Percentiles rank a stretch among this genome's conserved stretches.
Conservation (phyloP, 2,113 vertebrate genomes). For the Sporophila hypoxantha region DNA sequence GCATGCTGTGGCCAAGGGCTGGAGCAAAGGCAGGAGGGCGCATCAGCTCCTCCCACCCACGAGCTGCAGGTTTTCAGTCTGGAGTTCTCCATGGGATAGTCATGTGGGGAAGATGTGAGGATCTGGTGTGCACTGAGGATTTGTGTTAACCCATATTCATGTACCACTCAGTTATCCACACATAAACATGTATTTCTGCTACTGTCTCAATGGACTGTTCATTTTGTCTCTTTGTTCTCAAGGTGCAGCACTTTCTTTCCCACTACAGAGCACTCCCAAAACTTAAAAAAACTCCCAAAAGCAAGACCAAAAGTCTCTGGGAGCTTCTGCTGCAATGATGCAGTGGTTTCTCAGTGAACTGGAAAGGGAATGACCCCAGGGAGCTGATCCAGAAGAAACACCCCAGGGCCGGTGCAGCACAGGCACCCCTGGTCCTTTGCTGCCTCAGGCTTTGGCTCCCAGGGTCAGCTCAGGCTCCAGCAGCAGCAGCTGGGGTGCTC, state of each 20-base stretch:
- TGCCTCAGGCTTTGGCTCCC: neutral
- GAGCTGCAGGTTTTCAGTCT: neutral
- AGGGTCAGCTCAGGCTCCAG: neutral
- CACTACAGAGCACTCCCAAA: neutral
- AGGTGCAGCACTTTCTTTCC: neutral
- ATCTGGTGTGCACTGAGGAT: neutral
- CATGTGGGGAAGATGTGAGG: rapidly evolving
- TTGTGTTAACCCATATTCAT: neutral
- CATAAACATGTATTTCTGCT: slow-evolving; percentile 44
- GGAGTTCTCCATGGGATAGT: neutral
- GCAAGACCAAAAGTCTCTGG: neutral
- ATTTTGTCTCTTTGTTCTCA: neutral
- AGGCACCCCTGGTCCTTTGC: neutral
- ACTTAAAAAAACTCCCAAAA: neutral
- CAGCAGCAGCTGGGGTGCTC: rapidly evolving
- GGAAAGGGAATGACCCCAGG: neutral
- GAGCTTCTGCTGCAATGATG: neutral
- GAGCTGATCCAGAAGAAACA: neutral
- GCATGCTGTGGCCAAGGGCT: neutral
- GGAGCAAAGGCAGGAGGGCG: rapidly evolving
- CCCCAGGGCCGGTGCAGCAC: rapidly evolving
- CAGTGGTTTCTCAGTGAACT: neutral
- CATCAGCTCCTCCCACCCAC: rapidly evolving
- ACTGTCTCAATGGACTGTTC: neutral
- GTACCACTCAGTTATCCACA: slow-evolving; percentile 30